Conservation (phyloP, 2,113 vertebrate genomes). For the Tylochromis polylepis region DNA sequence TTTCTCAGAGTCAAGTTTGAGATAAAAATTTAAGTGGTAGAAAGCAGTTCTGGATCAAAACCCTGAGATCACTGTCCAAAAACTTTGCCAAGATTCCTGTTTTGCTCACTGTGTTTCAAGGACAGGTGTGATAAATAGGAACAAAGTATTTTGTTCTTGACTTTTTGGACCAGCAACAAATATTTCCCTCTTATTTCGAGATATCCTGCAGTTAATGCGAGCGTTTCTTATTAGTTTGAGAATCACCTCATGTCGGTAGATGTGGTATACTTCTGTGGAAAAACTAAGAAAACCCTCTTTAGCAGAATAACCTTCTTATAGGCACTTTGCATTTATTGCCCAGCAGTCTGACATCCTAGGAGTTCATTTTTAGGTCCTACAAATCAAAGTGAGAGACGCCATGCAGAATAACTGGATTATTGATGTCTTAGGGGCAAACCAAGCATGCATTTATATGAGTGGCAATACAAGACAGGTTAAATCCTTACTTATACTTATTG, state of each 20-base stretch:
- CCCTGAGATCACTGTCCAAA: neutral
- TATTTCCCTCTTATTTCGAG: neutral
- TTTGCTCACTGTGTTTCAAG: neutral
- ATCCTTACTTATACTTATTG: neutral
- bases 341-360: neutral
- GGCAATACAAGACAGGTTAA: neutral
- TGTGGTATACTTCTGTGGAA: neutral
- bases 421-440: neutral
- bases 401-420: neutral
- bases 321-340: neutral
- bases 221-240: neutral
- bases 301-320: neutral
- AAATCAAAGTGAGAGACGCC: neutral
- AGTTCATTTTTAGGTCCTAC: neutral
- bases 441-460: neutral
- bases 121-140: neutral
- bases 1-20: too few species aligned
- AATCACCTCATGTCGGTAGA: neutral
- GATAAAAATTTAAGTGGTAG: neutral
- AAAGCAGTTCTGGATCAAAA: neutral
- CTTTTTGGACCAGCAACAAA: neutral
- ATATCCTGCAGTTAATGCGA: neutral
- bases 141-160: neutral
- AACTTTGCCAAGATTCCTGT: neutral
- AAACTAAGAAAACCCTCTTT: neutral